Evolutionary conservation across 2,888 invertebrate species (phyloP).

Genomic region (Trichogramma evanescens): DNA sequence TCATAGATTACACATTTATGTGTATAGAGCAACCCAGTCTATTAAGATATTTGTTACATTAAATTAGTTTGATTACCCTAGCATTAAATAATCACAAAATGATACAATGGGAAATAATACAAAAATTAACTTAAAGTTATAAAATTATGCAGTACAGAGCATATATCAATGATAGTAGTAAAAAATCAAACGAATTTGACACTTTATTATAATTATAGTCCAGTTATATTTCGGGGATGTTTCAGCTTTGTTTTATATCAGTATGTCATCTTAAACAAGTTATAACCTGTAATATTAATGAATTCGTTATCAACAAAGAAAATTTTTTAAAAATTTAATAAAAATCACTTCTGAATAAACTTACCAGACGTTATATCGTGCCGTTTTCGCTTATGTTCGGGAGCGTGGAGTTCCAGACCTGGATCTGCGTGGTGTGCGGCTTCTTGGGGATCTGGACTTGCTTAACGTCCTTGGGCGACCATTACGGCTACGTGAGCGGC

Average conservation of each 20-base stretch:
- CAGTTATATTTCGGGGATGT: not conserved
- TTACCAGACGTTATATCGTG: not conserved
- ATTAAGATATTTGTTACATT: too few species aligned
- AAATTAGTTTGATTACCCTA: too few species aligned
- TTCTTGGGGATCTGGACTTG: constrained; percentile 38
- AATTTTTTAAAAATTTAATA: not conserved
- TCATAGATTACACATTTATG: too few species aligned
- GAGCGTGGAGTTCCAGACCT: constrained; percentile 39
- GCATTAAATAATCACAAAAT: too few species aligned
- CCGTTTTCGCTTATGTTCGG: constrained; percentile 29
- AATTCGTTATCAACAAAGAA: not conserved
- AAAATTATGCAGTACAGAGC: too few species aligned
- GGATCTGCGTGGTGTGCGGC: constrained; percentile 39
- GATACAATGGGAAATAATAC: too few species aligned
- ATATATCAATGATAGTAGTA: too few species aligned
- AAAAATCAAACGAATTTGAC: too few species aligned
- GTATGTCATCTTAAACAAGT: not conserved
- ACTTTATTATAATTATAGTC: too few species aligned
- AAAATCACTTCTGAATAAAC: not conserved
- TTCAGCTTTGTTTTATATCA: not conserved
- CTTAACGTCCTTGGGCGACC: constrained; percentile 33
- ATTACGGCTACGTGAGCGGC: constrained; percentile 52
- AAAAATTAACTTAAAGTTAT: too few species aligned
- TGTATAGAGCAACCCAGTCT: too few species aligned
- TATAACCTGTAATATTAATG: not conserved